These are phyloP conservation scores for Syrrhaptes paradoxus DNA, from an alignment of 2,113 vertebrate genomes.

Conservation along the genomic window DNA sequence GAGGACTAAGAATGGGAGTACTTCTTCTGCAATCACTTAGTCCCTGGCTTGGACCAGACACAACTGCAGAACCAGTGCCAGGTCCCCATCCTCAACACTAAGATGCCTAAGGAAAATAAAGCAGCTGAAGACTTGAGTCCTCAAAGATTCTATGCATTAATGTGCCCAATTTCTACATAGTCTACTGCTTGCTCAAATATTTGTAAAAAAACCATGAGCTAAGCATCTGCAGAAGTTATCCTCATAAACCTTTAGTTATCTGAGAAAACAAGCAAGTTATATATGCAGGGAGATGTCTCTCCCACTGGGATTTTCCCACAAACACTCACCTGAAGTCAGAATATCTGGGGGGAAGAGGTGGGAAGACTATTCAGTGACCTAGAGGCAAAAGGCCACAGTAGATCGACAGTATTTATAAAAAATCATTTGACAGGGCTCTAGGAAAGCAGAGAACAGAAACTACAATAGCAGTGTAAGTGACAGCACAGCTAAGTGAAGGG, in stretches of 20 bases:
- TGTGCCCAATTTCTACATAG: not conserved
- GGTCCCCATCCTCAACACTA: not conserved
- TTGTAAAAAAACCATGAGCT: not conserved
- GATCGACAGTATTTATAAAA: not conserved
- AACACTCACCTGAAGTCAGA: not conserved
- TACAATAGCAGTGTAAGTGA: not conserved
- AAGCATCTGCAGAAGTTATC: not conserved
- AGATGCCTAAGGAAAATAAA: not conserved
- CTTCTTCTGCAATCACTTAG: not conserved
- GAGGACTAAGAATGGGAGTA: not conserved
- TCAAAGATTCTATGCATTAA: not conserved
- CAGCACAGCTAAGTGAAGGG: not conserved
- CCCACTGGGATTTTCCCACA: not conserved
- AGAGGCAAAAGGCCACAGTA: not conserved
- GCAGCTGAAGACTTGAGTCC: not conserved
- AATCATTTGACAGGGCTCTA: not conserved
- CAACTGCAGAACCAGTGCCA: not conserved
- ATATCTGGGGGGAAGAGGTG: not conserved
- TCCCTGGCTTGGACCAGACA: not conserved
- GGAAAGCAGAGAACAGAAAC: conserved; percentile 8
- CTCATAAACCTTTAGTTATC: not conserved
- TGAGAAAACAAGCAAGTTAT: not conserved
- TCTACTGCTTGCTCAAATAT: not conserved
- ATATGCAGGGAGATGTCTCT: not conserved
- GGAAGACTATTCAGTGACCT: not conserved